Evolutionary conservation across 2,797 vertebrate species (phyloP).

Genomic region (Neostethus bicornis): DNA sequence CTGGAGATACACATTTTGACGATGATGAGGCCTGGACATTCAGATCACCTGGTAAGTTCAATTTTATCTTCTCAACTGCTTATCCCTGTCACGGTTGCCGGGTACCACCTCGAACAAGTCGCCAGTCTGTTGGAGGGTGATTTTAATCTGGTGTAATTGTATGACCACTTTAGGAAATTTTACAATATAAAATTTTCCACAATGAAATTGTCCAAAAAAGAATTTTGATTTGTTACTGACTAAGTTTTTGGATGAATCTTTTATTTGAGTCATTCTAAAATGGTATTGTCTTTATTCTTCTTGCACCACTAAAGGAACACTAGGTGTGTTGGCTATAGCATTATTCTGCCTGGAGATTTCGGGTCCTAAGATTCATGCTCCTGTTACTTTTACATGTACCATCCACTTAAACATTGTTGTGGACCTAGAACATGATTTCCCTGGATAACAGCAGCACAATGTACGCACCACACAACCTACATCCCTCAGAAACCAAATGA

Average conservation of each 20-base stretch:
- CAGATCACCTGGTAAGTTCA: conserved; percentile 86
- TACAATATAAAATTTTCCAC: not conserved
- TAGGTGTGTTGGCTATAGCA: not conserved
- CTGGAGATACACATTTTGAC: conserved; percentile 94
- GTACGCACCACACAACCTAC: not conserved
- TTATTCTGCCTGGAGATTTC: not conserved
- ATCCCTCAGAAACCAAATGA: not conserved
- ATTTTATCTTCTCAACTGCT: too few relatives aligned
- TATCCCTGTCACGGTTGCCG: too few relatives aligned
- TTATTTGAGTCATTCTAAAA: not conserved
- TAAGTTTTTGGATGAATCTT: not conserved
- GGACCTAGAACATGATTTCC: not conserved
- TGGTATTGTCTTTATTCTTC: not conserved
- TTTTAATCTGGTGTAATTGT: not conserved
- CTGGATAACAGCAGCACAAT: conserved; percentile 3
- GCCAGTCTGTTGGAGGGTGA: too few relatives aligned
- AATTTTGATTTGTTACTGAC: not conserved
- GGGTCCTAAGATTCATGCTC: not conserved
- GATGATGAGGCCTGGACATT: conserved; percentile 97
- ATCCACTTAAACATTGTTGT: conserved; percentile 2
- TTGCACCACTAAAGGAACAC: not conserved
- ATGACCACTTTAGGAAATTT: not conserved
- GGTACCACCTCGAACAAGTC: too few relatives aligned
- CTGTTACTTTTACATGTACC: conserved; percentile 1
- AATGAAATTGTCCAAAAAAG: not conserved